phyloP scores from a whole-genome alignment of 2,888 invertebrate genomes.

The Nephrotoma guestfalica region DNA sequence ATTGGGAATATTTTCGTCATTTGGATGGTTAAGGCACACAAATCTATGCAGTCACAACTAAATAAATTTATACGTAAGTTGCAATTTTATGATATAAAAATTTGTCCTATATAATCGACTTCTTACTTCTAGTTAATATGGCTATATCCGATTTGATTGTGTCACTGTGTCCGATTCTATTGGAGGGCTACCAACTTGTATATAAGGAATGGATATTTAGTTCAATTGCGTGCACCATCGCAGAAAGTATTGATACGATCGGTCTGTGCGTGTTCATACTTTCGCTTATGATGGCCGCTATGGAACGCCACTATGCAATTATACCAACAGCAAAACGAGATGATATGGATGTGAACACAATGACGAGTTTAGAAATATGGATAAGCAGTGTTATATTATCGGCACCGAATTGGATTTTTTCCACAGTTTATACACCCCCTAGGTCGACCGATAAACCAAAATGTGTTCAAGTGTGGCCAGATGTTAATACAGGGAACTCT shows the following conservation, averaged over 20 bases:
- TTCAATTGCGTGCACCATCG: neutral
- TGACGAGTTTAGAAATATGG: neutral
- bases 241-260: neutral
- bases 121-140: neutral
- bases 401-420: neutral
- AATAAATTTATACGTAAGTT: neutral
- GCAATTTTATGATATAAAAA: neutral
- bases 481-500: neutral
- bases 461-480: neutral
- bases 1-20: neutral
- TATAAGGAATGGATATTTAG: neutral
- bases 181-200: neutral
- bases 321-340: neutral
- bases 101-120: neutral
- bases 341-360: neutral
- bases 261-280: neutral
- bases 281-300: neutral
- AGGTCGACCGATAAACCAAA: neutral
- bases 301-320: neutral
- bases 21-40: neutral
- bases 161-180: neutral
- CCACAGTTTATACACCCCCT: neutral
- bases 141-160: neutral
- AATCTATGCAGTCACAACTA: neutral
- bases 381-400: neutral